Evolutionary conservation across 2,113 vertebrate genomes (phyloP), one percentile per base, ranked within the genome.

Genomic region (Rissa tridactyla): DNA sequence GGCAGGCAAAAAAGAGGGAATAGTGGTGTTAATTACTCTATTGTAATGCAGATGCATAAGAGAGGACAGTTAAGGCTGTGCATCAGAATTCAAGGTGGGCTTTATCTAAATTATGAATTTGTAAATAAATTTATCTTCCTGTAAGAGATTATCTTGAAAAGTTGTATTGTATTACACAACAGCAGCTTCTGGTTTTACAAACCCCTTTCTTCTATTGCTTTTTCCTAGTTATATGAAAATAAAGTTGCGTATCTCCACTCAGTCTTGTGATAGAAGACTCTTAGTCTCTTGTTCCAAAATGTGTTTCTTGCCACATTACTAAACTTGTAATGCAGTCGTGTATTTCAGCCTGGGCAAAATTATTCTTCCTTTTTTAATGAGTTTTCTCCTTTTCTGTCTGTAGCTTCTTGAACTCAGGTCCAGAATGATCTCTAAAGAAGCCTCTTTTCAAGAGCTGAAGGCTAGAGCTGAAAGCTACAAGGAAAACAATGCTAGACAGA

Each of bases 401-500:
- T 76, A 99, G 98, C 97, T 99, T 90, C 95, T 92, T 94, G 98
- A 98, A 52, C 96, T 98, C 54, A 96, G 88, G 42, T 96, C 98
- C 58, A 98, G 94, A 93, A 92, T 98, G 86, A 93, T 97, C 23
- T 98, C 98, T 82, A 98, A 97, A 90, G 98, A 98, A 92, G 90
- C 95, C 44, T 97, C 85, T 70, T 94, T 98, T 62, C 98, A 98
- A 69, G 98, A 98, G 46, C 81, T 99, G 84, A 98, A 97, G 91
- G 95, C 98, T 64, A 97, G 98, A 88, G 73, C 97, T 73, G 98
- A 98, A 88, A 94, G 77, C 90, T 97, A 96, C 65, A 98, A 97
- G 91, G 98, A 99, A 96, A 98, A 94, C 34, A 98, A 97, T 51
- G 98, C 99, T 46, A 97, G 98, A 9, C 98, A 99, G 46, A 91